phyloP scores from a whole-genome alignment of 2,888 invertebrate species.

The Euspilapteryx auroguttella region DNA sequence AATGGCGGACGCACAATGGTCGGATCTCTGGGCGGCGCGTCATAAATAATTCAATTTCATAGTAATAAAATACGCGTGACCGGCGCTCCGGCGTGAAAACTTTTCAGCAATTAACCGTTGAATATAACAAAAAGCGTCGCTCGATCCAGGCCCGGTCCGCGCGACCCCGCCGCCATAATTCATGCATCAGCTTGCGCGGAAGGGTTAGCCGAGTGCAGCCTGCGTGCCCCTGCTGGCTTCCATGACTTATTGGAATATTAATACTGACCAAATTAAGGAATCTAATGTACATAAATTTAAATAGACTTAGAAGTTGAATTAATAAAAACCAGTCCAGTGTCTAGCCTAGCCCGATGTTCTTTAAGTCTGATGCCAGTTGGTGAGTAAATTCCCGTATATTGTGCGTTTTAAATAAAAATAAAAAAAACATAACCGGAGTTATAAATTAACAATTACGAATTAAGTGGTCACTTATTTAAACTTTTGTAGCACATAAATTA shows the following conservation, averaged over 20 bases:
- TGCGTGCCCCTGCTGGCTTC: conserved; percentile 9
- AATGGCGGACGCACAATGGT: conserved; percentile 37
- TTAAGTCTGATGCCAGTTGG: too few species aligned
- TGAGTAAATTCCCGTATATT: too few species aligned
- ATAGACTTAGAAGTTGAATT: too few species aligned
- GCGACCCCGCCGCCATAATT: conserved; percentile 19
- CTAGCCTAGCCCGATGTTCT: too few species aligned
- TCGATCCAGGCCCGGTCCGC: conserved; percentile 24
- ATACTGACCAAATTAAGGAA: conserved; percentile 38
- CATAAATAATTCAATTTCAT: conserved; percentile 61
- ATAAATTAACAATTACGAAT: too few species aligned
- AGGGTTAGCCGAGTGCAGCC: conserved; percentile 42
- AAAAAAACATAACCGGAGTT: too few species aligned
- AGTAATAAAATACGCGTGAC: conserved; percentile 61
- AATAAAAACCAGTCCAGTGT: too few species aligned
- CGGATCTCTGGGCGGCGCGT: conserved; percentile 26
- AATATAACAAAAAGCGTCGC: conserved; percentile 54
- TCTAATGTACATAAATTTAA: conserved; percentile 44
- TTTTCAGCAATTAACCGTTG: conserved; percentile 59
- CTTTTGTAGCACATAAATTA: too few species aligned
- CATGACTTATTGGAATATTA: conserved; percentile 46
- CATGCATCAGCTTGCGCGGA: conserved; percentile 53
- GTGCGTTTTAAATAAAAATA: too few species aligned
- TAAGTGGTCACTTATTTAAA: too few species aligned
- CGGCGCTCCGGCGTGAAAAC: conserved; percentile 53